Evolutionary conservation across 2,113 vertebrate species (phyloP).

Genomic region (Triplophysa rosa): DNA sequence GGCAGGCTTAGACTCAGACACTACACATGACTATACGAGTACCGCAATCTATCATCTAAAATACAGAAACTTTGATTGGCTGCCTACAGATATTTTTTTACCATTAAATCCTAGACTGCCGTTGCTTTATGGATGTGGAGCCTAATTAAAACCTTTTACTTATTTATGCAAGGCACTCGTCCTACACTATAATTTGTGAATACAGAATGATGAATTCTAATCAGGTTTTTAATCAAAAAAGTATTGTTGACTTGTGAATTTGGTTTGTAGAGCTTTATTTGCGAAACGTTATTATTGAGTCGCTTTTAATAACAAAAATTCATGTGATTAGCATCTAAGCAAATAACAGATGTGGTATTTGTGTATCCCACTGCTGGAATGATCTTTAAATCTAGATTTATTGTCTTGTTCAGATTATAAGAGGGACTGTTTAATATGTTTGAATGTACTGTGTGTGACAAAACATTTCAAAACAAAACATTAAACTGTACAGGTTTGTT

Average conservation of each 20-base stretch:
- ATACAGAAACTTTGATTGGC: constrained; percentile 2
- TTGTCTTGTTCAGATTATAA: too few species aligned
- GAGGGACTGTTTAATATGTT: too few species aligned
- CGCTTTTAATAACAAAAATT: neutral
- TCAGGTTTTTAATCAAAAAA: constrained; percentile 17
- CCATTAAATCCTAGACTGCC: neutral
- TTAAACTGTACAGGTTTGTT: too few species aligned
- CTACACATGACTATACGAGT: constrained; percentile 2
- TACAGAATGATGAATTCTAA: constrained; percentile 25
- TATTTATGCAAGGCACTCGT: constrained; percentile 10
- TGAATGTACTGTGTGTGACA: too few species aligned
- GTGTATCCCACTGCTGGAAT: neutral
- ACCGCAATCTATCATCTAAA: neutral
- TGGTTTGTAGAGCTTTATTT: neutral
- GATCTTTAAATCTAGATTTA: neutral
- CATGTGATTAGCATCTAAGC: too few species aligned
- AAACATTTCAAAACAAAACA: too few species aligned
- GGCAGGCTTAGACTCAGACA: neutral
- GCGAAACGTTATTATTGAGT: neutral
- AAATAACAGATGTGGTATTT: neutral
- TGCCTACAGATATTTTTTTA: constrained; percentile 3
- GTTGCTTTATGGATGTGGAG: constrained; percentile 7
- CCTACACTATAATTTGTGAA: constrained; percentile 14
- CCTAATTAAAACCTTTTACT: constrained; percentile 21
- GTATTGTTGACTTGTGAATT: neutral